Base-by-base conservation (phyloP, 2,113 vertebrate species). In the Cyanistes caeruleus region DNA sequence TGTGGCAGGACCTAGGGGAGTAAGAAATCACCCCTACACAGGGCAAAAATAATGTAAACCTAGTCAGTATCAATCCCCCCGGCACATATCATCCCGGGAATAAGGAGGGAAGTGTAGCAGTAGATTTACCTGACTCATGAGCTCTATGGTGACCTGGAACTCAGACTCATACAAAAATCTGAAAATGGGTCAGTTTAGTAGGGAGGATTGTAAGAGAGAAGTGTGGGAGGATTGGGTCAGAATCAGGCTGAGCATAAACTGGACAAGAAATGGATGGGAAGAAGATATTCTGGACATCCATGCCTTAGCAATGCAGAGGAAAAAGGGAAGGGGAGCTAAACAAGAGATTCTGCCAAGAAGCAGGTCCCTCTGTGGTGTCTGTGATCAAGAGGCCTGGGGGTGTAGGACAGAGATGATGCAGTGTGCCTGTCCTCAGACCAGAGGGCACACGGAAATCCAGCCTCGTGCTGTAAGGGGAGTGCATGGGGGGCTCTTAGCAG, bases 141-240 rank as follows among this genome's bases (percentile, higher is more conserved):
- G 77, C 73, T 87, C 84, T 91, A 77, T 37, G 53, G 51, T 91
- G 94, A 91, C 84, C 74, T 91, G 88, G 53, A 93, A 67, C 48
- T 91, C 65, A 28, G 73, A 87, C 56, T 93, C 20, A 5, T 15
- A 52, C 8, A 74, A 75, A 95, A 91, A 63, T 9, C n/a, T 62
- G 37, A 78, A 84, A 97, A 94, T 87, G 77, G 43, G 39, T 84
- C 69, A 70, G 39, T 70, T 94, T 35, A 63, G 41, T 25, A 44
- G 24, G 23, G 39, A 93, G 48, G 44, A 44, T 70, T 78, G 35
- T 84, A 91, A 89, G 43, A 63, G 76, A 82, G 51, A 41, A 70
- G 68, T 3, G 2, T 46, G 55, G 55, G 81, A 84, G 43, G 22
- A 6, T 13, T 70, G 73, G 56, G 44, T 87, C 56, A 53, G 51